Percentiles rank a stretch among this genome's conserved stretches.
Conservation (phyloP, 2,113 vertebrate genomes). For the Cisticola juncidis region DNA sequence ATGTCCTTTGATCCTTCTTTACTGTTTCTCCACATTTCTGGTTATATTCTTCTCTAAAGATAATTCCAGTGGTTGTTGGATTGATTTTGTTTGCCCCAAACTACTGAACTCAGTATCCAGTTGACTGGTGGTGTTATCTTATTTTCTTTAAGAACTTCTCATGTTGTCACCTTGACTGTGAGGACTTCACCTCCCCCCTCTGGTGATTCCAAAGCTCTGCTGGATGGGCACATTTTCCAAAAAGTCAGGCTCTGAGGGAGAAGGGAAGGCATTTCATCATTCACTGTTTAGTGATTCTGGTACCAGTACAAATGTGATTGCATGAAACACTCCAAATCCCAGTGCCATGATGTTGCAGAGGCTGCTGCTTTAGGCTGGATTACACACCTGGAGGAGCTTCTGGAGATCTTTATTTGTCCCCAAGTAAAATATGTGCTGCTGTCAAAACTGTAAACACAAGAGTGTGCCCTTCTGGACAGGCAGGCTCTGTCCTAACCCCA, state of each 20-base stretch:
- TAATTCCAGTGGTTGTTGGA: not conserved
- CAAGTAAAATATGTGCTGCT: not conserved
- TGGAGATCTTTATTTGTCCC: not conserved
- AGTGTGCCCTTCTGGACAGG: not conserved
- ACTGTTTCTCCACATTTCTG: not conserved
- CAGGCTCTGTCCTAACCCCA: not conserved
- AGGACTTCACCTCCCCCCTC: not conserved
- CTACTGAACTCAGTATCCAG: not conserved
- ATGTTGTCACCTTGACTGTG: rapidly evolving
- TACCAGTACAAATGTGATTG: not conserved
- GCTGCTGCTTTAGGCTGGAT: not conserved
- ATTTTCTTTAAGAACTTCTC: not conserved
- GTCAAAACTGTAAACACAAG: not conserved
- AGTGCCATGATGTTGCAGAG: not conserved
- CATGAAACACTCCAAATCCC: not conserved
- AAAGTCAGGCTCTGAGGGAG: not conserved
- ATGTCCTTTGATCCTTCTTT: not conserved
- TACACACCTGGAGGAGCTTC: not conserved
- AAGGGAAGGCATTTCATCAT: not conserved
- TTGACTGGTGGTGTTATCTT: not conserved
- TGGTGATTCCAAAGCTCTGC: not conserved
- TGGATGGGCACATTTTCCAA: not conserved
- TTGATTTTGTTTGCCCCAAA: not conserved
- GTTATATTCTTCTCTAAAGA: not conserved
- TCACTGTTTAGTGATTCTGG: not conserved